A percentile compares a stretch with the other conserved stretches of the same genome.
Evolutionary conservation across 2,888 invertebrate genomes (phyloP).

Genomic region (Caenorhabditis angaria): DNA sequence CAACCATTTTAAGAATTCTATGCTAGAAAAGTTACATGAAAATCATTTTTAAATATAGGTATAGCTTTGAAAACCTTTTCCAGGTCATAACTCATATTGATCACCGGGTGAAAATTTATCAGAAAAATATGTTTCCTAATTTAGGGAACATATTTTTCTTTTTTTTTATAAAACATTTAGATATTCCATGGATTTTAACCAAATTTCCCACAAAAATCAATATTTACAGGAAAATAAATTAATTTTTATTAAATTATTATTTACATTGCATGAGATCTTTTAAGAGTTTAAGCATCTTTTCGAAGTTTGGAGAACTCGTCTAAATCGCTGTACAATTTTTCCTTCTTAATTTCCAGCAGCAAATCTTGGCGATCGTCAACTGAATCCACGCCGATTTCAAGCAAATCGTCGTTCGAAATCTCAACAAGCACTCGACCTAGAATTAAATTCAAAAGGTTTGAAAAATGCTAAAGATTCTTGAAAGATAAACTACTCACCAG

Average conservation of each 20-base stretch:
- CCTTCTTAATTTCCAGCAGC: slow-evolving; percentile 58
- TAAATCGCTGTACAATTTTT: slow-evolving; percentile 57
- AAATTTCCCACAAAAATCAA: not conserved
- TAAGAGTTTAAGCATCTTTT: slow-evolving; percentile 1
- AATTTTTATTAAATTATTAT: too few relatives aligned
- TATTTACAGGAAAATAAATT: too few relatives aligned
- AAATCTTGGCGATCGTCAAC: slow-evolving; percentile 60
- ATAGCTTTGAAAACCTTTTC: not conserved
- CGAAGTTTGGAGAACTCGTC: slow-evolving; percentile 55
- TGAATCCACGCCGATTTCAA: slow-evolving; percentile 53
- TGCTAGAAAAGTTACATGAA: not conserved
- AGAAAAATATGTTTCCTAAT: too few relatives aligned
- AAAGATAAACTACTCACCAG: slow-evolving; percentile 33
- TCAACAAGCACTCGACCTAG: slow-evolving; percentile 60
- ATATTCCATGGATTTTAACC: not conserved
- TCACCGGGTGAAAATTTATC: too few relatives aligned
- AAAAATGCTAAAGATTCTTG: not conserved
- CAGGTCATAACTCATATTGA: not conserved
- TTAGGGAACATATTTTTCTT: not conserved
- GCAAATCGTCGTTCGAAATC: slow-evolving; percentile 54
- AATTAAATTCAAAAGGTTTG: too few relatives aligned
- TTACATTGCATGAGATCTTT: not conserved
- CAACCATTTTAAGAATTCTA: not conserved
- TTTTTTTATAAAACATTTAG: not conserved
- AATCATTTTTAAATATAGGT: not conserved